Conservation (phyloP, 1,140 invertebrate genomes). For the Drosophila malerkotliana region DNA sequence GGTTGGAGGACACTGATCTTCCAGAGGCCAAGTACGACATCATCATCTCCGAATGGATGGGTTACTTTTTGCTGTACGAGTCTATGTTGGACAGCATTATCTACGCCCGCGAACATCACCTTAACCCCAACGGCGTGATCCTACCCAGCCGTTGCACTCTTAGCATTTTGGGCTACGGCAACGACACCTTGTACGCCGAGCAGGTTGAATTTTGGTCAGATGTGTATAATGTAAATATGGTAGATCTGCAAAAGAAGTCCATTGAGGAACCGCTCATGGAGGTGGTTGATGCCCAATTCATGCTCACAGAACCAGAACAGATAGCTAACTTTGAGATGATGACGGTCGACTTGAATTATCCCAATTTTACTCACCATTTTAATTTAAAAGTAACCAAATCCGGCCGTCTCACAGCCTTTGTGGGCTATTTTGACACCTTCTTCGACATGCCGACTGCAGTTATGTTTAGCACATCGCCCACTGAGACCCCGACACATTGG, state of each 20-base stretch:
- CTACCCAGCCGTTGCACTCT: slow-evolving; percentile 96
- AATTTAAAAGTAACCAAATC: slow-evolving; percentile 88
- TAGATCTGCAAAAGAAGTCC: slow-evolving; percentile 94
- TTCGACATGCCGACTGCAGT: slow-evolving; percentile 90
- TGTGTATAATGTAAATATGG: slow-evolving; percentile 99
- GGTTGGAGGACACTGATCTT: slow-evolving; percentile 95
- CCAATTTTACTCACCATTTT: slow-evolving; percentile 93
- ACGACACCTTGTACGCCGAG: slow-evolving; percentile 90
- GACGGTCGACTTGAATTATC: slow-evolving; percentile 91
- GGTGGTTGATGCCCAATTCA: slow-evolving; percentile 89
- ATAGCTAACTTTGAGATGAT: slow-evolving; percentile 91
- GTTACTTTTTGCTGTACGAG: slow-evolving; percentile 98
- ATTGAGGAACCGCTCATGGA: slow-evolving; percentile 95
- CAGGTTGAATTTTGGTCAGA: slow-evolving; percentile 96
- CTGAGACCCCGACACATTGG: slow-evolving; percentile 94
- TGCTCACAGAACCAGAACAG: slow-evolving; percentile 90
- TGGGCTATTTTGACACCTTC: slow-evolving; percentile 96
- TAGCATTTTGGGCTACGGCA: slow-evolving; percentile 94
- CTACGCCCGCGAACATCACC: slow-evolving; percentile 94
- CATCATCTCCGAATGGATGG: slow-evolving; percentile 99
- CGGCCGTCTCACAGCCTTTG: slow-evolving; percentile 93
- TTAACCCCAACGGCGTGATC: slow-evolving; percentile 89
- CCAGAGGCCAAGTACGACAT: slow-evolving; percentile 95
- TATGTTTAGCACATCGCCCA: slow-evolving; percentile 90
- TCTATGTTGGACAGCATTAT: slow-evolving; percentile 98